phyloP scores from a whole-genome alignment of 2,113 vertebrate genomes.

The Brachypodius melanocephalos region DNA sequence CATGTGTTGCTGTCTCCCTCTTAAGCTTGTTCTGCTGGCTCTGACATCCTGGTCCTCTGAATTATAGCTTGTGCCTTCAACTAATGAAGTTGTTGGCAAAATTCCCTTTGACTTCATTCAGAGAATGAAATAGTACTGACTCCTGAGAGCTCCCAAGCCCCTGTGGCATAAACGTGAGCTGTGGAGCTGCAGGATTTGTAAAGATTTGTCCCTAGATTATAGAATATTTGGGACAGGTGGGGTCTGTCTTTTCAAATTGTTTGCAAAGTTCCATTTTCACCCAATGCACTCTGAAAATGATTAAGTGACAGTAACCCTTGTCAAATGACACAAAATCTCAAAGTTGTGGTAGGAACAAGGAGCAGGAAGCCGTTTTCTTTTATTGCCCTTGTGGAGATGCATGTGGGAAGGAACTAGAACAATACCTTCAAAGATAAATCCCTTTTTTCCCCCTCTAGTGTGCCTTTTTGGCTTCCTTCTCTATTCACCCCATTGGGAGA shows the following conservation, averaged over 20 bases:
- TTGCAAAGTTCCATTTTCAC: neutral
- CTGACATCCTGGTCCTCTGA: neutral
- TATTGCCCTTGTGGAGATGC: neutral
- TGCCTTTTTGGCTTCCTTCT: neutral
- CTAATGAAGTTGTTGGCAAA: neutral
- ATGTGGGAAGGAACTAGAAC: neutral
- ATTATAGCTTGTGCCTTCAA: neutral
- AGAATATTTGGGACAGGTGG: neutral
- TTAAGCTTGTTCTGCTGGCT: neutral
- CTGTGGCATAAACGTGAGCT: neutral
- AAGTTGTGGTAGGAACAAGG: neutral
- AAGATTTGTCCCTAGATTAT: neutral
- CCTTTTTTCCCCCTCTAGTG: accelerated
- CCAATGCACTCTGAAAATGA: neutral
- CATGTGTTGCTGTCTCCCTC: neutral
- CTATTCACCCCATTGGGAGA: neutral
- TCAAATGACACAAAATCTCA: neutral
- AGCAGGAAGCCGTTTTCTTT: neutral
- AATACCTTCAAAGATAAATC: neutral
- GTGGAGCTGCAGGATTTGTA: neutral
- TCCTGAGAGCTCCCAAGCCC: neutral
- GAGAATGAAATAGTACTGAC: neutral
- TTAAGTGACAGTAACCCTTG: neutral
- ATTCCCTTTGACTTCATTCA: slow-evolving; percentile 17
- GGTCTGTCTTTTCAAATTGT: neutral